Evolutionary conservation across 2,113 vertebrate genomes (phyloP).

Genomic region (Herpailurus yagouaroundi): DNA sequence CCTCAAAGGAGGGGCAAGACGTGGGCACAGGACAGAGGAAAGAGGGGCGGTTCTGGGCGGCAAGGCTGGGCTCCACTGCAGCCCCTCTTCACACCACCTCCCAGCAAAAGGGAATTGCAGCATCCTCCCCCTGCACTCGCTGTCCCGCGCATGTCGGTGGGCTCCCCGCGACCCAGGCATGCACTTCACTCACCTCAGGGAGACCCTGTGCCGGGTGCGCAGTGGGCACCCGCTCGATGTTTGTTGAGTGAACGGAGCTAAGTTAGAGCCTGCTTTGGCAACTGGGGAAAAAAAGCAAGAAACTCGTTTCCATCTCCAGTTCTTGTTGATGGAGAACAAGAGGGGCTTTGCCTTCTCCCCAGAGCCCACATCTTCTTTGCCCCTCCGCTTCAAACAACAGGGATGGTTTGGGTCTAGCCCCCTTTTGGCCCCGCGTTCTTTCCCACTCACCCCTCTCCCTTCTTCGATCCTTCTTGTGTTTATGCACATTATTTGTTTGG

Average conservation of each 20-base stretch:
- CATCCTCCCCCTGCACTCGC: not conserved
- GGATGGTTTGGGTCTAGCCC: slow-evolving; percentile 77
- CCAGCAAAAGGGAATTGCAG: not conserved
- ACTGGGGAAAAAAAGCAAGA: not conserved
- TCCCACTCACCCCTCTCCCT: slow-evolving; percentile 66
- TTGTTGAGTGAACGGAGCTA: not conserved
- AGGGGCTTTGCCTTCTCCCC: slow-evolving; percentile 60
- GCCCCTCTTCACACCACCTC: not conserved
- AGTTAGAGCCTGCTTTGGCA: not conserved
- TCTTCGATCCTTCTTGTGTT: slow-evolving; percentile 84
- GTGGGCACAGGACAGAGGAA: not conserved
- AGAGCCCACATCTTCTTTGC: slow-evolving; percentile 60
- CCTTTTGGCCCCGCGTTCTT: slow-evolving; percentile 59
- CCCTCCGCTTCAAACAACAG: slow-evolving; percentile 73
- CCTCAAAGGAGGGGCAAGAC: not conserved
- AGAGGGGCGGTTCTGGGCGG: not conserved
- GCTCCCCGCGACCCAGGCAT: not conserved
- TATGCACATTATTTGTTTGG: slow-evolving; percentile 91
- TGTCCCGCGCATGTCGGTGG: accelerated
- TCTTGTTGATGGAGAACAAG: slow-evolving; percentile 68
- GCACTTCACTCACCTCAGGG: not conserved
- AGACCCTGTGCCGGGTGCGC: not conserved
- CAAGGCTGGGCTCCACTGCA: not conserved
- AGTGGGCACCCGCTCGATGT: not conserved
- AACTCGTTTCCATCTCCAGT: slow-evolving; percentile 31